Percentiles rank a stretch among this genome's conserved stretches.
These are phyloP conservation scores for Gymnoscopelus microlampas DNA, from an alignment of 2,797 vertebrate species.

Conservation along the genomic window DNA sequence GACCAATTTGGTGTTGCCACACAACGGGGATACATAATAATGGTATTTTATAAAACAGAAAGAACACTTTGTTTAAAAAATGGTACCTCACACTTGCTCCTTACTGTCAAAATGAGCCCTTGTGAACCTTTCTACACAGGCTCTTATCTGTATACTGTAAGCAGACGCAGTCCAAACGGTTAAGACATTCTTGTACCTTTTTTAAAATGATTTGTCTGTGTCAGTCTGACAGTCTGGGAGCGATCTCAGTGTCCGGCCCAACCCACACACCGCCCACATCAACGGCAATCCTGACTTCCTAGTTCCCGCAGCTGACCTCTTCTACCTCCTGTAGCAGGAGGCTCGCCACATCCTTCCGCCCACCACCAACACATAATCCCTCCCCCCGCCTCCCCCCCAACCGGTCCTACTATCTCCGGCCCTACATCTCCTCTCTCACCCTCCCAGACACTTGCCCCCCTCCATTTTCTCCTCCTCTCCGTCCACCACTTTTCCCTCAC, in stretches of 20 bases:
- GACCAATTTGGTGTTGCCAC: too few species aligned
- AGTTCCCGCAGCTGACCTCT: constrained; percentile 81
- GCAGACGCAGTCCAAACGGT: neutral
- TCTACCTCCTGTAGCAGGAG: constrained; percentile 67
- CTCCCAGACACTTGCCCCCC: constrained; percentile 9
- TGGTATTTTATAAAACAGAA: too few species aligned
- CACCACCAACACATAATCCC: neutral
- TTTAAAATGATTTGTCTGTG: too few species aligned
- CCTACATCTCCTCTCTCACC: constrained; percentile 29
- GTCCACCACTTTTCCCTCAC: neutral
- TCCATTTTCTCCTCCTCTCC: too few species aligned
- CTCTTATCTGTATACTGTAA: constrained; percentile 4
- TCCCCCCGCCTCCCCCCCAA: constrained; percentile 7
- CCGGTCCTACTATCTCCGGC: constrained; percentile 4
- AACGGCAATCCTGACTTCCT: constrained; percentile 58
- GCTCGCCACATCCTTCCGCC: constrained; percentile 76
- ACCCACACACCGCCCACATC: constrained; percentile 32
- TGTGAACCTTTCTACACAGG: too few species aligned
- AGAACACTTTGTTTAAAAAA: too few species aligned
- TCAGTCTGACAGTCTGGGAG: too few species aligned
- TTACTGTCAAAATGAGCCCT: too few species aligned
- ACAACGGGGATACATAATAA: too few species aligned
- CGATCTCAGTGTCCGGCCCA: constrained; percentile 53
- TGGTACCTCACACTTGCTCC: too few species aligned
- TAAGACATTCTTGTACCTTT: too few species aligned